Conservation (phyloP, 2,797 vertebrate species). For the Enoplosus armatus region DNA sequence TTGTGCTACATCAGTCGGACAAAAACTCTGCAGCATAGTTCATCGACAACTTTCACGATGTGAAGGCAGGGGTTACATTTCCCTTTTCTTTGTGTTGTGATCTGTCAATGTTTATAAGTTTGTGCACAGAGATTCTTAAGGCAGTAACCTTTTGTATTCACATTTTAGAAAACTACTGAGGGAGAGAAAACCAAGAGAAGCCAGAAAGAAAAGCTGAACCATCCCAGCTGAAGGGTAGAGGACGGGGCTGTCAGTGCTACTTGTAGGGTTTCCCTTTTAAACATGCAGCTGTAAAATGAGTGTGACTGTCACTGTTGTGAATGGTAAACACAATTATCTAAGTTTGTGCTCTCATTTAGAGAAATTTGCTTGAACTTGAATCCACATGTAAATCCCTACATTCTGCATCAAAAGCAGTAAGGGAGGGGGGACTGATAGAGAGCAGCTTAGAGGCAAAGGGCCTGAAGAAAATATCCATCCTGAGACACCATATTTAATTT, state of each 20-base stretch:
- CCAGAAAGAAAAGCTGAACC: not conserved
- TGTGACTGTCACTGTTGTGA: not conserved
- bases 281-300: not conserved
- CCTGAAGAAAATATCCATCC: not conserved
- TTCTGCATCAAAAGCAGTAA: not conserved
- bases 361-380: not conserved
- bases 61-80: not conserved
- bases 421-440: not conserved
- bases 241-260: not conserved
- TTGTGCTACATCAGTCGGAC: conserved; percentile 1
- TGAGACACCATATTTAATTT: not conserved
- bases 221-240: not conserved
- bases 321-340: not conserved
- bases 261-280: not conserved
- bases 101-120: not conserved
- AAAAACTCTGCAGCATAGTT: conserved; percentile 13
- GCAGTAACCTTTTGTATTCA: conserved; percentile 4
- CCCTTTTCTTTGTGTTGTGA: not conserved
- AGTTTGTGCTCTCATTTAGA: not conserved
- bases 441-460: not conserved
- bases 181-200: not conserved
- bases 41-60: conserved; percentile 1
- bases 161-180: not conserved
- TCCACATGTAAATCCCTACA: not conserved
- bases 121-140: conserved; percentile 4